Evolutionary conservation across 2,797 vertebrate species (phyloP), one percentile per base, ranked within the genome.

Genomic region (Leptoclinus maculatus): DNA sequence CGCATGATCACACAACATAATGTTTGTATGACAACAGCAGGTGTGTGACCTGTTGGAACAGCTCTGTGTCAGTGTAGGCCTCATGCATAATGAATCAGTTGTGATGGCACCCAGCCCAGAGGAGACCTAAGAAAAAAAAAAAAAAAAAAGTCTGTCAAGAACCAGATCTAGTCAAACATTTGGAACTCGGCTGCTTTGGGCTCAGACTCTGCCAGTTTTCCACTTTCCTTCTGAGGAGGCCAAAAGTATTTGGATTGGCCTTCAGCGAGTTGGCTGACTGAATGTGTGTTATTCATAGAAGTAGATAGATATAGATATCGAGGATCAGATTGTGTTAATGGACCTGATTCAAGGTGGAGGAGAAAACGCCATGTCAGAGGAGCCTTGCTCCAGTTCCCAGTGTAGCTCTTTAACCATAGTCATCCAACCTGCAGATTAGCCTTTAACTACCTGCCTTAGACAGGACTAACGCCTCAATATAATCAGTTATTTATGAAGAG

Each of bases 401-500:
- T 79, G 66, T 68, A 25, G 70, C 43, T 74, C 67, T 76, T 60
- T 76, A 90, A 92, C 81, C 45, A 92, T 76, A 86, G 89, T 88
- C 73, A 71, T 88, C 86, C 29, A 78, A 60, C 62, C 65, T 80
- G 69, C 47, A 77, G 85, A 89, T 91, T 88, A 92, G 76, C 72
- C 80, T 88, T 83, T 92, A 94, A 93, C 83, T 82, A 89, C 79
- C 71, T 76, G 76, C 71, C 78, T 87, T 45, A 47, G 76, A 41
- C 43, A 3, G 60, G 75, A 49, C 27, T 79, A 60, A 51, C 41
- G 66, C 71, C 49, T 78, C 11, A 14, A 56, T 68, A 43, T 82
- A 91, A 92, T 64, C 89, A 83, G 78, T 87, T 80, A 91, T 93
- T 92, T 90, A 87, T 84, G 75, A 86, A 53, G 49, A 82, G 72